Evolutionary conservation across 2,113 vertebrate genomes (phyloP).

Genomic region (Erythrocercus mccallii): DNA sequence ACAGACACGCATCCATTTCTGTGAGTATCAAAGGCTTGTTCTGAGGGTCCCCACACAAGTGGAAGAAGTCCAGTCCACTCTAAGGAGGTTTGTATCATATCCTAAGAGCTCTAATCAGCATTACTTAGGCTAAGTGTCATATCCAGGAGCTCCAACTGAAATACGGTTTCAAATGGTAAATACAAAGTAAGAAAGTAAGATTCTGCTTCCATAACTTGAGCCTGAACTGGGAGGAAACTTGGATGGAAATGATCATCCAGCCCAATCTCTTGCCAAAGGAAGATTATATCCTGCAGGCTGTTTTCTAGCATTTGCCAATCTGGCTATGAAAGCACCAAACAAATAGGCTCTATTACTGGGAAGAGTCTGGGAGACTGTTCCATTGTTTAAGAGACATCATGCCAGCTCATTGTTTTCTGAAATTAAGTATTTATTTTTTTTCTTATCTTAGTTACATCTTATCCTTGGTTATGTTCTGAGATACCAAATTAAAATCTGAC

Average conservation of each 20-base stretch:
- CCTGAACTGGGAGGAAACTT: background rate
- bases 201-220: background rate
- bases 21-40: background rate
- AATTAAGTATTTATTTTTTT: background rate
- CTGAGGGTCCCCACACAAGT: background rate
- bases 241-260: conserved; percentile 33
- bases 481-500: background rate
- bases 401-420: conserved; percentile 32
- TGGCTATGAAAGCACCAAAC: conserved; percentile 31
- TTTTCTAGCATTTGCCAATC: conserved; percentile 35
- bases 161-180: background rate
- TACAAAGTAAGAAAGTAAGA: background rate
- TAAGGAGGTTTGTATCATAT: background rate
- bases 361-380: conserved; percentile 35
- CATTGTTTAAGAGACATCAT: conserved; percentile 36
- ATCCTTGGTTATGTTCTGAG: background rate
- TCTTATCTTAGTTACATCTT: conserved; percentile 52
- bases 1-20: background rate
- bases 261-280: conserved; percentile 10
- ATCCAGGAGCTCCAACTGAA: background rate
- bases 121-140: background rate
- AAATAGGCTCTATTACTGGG: conserved; percentile 32
- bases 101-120: background rate
- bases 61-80: background rate
- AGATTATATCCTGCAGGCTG: conserved; percentile 40